Percentiles rank a stretch among this genome's conserved stretches.
phyloP scores from a whole-genome alignment of 1,140 invertebrate genomes.

The Melanaphis sacchari region DNA sequence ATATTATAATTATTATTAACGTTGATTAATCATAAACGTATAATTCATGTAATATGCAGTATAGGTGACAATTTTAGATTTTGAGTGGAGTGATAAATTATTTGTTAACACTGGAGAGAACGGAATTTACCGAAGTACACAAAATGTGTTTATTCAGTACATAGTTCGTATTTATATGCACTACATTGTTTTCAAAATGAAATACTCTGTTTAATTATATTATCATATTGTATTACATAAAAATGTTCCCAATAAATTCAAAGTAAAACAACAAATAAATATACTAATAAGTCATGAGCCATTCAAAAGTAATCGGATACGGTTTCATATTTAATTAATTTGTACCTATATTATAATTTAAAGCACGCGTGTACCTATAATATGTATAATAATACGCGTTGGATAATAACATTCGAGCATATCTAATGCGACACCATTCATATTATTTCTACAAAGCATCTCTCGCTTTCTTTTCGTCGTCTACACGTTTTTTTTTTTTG shows the following conservation, averaged over 20 bases:
- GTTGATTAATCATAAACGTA: background rate
- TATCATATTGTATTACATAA: constrained; percentile 18
- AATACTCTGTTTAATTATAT: background rate
- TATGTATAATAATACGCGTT: background rate
- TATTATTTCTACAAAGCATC: constrained; percentile 7
- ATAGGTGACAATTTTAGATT: background rate
- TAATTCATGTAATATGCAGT: background rate
- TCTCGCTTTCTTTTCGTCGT: background rate
- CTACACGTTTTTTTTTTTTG: background rate
- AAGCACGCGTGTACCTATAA: background rate
- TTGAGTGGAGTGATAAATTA: background rate
- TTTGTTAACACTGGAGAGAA: background rate
- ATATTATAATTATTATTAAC: background rate
- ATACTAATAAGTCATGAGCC: background rate
- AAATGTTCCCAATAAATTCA: background rate
- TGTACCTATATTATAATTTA: background rate
- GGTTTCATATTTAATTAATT: constrained; percentile 20
- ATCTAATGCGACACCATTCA: constrained; percentile 14
- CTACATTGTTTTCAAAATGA: background rate
- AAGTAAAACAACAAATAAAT: constrained; percentile 4
- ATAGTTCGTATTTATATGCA: background rate
- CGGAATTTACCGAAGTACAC: background rate
- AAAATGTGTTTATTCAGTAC: background rate
- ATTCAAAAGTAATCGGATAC: constrained; percentile 22
- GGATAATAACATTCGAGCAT: background rate